A percentile compares a stretch with the other conserved stretches of the same genome.
Evolutionary conservation across 2,113 vertebrate species (phyloP).

Genomic region (Oceanodroma tethys): DNA sequence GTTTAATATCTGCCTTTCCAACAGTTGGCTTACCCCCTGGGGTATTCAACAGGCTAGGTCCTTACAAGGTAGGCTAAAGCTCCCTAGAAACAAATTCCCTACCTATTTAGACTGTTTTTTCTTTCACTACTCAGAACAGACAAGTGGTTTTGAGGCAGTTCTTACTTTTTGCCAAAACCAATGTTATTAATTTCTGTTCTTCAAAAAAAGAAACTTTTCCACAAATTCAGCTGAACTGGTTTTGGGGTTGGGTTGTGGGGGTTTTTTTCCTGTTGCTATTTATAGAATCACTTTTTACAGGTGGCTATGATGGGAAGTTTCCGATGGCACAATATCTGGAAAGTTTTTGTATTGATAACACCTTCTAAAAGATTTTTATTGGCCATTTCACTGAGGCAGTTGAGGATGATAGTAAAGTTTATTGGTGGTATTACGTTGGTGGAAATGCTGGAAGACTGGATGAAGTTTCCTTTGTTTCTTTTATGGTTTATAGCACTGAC

Average conservation of each 20-base stretch:
- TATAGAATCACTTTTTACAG: background rate
- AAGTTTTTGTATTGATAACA: background rate
- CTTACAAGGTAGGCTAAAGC: background rate
- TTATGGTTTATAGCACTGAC: background rate
- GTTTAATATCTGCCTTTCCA: background rate
- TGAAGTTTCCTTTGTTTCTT: background rate
- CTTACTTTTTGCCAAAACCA: background rate
- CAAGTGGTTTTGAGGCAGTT: background rate
- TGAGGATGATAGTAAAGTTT: background rate
- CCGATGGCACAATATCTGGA: background rate
- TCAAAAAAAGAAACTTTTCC: background rate
- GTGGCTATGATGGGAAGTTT: background rate
- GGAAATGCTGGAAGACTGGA: background rate
- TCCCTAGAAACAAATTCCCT: background rate
- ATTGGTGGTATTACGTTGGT: background rate
- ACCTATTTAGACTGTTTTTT: background rate
- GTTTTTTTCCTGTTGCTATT: background rate
- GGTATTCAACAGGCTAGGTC: background rate
- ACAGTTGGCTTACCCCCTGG: rapidly evolving
- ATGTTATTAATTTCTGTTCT: background rate
- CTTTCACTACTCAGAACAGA: background rate
- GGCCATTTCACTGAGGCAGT: background rate
- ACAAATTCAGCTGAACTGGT: background rate
- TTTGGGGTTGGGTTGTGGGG: rapidly evolving
- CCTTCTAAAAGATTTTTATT: background rate